These are phyloP conservation scores for Arion vulgaris DNA, from an alignment of 1,140 invertebrate genomes.

Conservation along the genomic window DNA sequence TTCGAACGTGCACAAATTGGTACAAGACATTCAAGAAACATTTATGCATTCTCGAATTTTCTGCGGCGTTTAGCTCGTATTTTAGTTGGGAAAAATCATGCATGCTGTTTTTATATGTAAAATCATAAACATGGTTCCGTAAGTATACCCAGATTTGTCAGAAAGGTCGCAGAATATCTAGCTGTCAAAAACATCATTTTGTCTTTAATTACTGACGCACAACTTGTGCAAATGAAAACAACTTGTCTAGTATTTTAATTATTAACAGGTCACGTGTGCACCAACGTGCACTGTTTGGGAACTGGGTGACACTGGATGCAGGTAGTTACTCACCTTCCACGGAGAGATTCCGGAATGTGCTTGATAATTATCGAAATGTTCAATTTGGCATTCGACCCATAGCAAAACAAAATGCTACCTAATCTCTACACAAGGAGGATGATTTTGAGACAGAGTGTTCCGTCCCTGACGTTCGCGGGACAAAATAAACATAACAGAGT, in stretches of 20 bases:
- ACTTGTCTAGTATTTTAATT: background rate
- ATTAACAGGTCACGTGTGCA: background rate
- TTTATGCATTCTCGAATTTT: too few species aligned
- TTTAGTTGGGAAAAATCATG: too few species aligned
- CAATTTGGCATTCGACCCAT: background rate
- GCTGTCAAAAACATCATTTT: background rate
- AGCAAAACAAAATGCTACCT: background rate
- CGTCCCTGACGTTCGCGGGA: background rate
- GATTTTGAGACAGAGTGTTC: background rate
- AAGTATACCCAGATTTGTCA: background rate
- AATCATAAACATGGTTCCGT: too few species aligned
- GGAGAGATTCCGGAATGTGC: slow-evolving; percentile 12
- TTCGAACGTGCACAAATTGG: too few species aligned
- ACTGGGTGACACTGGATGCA: slow-evolving; percentile 16
- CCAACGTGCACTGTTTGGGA: background rate
- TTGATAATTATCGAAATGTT: slow-evolving; percentile 6
- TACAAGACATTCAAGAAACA: too few species aligned
- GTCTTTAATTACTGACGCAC: background rate
- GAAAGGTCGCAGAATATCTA: background rate
- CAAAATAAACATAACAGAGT: background rate
- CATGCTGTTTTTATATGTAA: too few species aligned
- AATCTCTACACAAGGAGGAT: background rate
- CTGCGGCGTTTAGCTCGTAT: too few species aligned
- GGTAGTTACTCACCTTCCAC: background rate
- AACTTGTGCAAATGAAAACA: slow-evolving; percentile 1